phyloP scores from a whole-genome alignment of 2,113 vertebrate species.

The Seriola dumerili region DNA sequence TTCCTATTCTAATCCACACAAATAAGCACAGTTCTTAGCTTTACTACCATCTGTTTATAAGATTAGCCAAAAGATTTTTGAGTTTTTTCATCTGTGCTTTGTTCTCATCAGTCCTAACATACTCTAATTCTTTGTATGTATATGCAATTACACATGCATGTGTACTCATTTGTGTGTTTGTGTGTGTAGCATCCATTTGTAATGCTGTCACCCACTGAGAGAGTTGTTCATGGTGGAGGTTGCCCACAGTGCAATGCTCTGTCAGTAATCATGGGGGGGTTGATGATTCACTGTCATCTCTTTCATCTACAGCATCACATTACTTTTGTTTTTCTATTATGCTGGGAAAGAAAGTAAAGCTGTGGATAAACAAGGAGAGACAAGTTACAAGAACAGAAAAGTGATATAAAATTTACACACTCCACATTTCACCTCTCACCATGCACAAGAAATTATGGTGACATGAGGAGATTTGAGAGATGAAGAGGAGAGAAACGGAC shows the following conservation, averaged over 20 bases:
- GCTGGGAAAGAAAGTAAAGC: constrained; percentile 8
- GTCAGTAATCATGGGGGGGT: constrained; percentile 48
- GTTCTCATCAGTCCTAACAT: not conserved
- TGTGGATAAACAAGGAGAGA: constrained; percentile 10
- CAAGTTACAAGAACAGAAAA: constrained; percentile 8
- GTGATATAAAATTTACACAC: constrained; percentile 3
- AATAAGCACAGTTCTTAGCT: not conserved
- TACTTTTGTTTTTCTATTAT: constrained; percentile 30
- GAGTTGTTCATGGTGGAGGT: constrained; percentile 53
- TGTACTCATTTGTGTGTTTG: not conserved
- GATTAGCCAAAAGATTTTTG: not conserved
- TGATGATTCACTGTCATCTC: constrained; percentile 68
- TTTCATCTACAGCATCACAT: constrained; percentile 52
- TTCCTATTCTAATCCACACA: not conserved
- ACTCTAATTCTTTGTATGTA: not conserved
- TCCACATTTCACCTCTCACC: constrained; percentile 9
- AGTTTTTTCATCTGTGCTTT: not conserved
- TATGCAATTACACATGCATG: not conserved
- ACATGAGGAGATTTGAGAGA: constrained; percentile 31
- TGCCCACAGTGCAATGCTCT: constrained; percentile 61
- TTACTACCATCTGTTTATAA: not conserved
- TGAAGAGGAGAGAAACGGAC: constrained; percentile 28
- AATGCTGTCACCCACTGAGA: constrained; percentile 42
- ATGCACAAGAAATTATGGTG: constrained; percentile 10
- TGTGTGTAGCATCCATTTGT: constrained; percentile 4